phyloP scores from a whole-genome alignment of 2,888 invertebrate genomes.

The Tetheella fluctuosa region DNA sequence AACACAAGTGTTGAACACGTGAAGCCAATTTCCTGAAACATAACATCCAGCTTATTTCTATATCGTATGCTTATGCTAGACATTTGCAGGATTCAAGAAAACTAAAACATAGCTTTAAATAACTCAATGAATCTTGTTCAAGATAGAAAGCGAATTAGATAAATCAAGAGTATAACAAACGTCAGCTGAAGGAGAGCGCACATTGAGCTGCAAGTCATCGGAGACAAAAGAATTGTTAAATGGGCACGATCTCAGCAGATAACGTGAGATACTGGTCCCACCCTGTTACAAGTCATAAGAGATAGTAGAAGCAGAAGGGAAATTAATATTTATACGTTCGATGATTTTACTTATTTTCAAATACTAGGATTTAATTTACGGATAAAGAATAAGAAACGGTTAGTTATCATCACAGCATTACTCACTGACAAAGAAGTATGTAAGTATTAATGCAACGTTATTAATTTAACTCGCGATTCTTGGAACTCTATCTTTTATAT shows the following conservation, averaged over 20 bases:
- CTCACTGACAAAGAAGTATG: too few relatives aligned
- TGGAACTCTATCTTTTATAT: too few relatives aligned
- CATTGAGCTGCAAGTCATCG: conserved; percentile 53
- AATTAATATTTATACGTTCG: neutral
- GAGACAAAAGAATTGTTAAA: conserved; percentile 64
- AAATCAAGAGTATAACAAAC: conserved; percentile 36
- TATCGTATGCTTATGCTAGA: neutral
- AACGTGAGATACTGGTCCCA: conserved; percentile 33
- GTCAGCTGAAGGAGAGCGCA: conserved; percentile 41
- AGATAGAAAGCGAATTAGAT: conserved; percentile 41
- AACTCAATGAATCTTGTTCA: conserved; percentile 34
- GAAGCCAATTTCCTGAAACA: neutral
- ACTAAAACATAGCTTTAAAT: conserved; percentile 12
- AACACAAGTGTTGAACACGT: conserved; percentile 6
- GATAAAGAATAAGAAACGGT: too few relatives aligned
- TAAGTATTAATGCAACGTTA: too few relatives aligned
- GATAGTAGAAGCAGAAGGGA: conserved; percentile 18
- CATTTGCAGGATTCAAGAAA: neutral
- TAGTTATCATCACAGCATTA: too few relatives aligned
- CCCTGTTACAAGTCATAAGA: conserved; percentile 30
- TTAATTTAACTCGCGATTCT: too few relatives aligned
- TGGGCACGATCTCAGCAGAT: conserved; percentile 46
- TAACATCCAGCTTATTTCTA: neutral
- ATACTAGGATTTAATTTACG: neutral
- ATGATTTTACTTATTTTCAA: neutral